phyloP scores from a whole-genome alignment of 1,140 invertebrate genomes.

The Rhyacophila brunnea region DNA sequence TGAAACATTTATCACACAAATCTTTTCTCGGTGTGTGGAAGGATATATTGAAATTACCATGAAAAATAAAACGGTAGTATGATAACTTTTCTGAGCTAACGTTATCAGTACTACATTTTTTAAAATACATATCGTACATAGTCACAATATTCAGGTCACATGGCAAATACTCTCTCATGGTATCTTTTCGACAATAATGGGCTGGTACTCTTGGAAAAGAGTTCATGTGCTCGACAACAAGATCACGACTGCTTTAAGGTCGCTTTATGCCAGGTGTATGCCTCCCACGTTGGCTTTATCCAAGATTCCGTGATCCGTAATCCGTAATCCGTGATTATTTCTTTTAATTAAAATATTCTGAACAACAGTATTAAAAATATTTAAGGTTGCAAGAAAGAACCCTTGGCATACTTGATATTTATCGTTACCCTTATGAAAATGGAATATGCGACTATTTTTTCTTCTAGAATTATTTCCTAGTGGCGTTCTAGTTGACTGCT shows the following conservation, averaged over 20 bases:
- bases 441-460: not conserved
- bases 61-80: not conserved
- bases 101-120: too few species aligned
- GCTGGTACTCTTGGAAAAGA: conserved; percentile 6
- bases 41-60: not conserved
- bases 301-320: not conserved
- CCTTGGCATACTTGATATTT: too few species aligned
- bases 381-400: not conserved
- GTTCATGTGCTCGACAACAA: not conserved
- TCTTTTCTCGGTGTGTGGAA: too few species aligned
- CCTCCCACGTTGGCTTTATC: not conserved
- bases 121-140: too few species aligned
- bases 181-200: conserved; percentile 3
- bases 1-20: too few species aligned
- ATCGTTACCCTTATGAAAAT: too few species aligned
- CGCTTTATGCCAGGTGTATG: not conserved
- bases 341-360: conserved; percentile 1
- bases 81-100: not conserved
- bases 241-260: too few species aligned
- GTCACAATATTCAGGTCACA: not conserved
- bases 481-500: conserved; percentile 1
- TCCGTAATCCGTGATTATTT: too few species aligned
- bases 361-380: not conserved
- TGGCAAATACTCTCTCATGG: conserved; percentile 4
- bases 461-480: conserved; percentile 3